phyloP scores from a whole-genome alignment of 2,113 vertebrate genomes.

The Phoxinus phoxinus region DNA sequence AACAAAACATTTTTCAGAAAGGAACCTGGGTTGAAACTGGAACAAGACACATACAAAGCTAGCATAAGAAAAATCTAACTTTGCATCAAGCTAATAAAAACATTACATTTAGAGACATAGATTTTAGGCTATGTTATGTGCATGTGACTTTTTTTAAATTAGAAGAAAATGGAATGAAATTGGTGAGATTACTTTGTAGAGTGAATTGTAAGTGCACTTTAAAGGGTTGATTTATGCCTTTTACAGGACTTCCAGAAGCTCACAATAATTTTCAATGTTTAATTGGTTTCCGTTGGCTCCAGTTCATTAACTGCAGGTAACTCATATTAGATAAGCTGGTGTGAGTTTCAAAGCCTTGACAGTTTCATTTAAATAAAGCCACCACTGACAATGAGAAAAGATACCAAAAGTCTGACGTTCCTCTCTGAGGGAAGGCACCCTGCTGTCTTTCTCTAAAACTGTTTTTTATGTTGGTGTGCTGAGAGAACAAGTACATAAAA shows the following conservation, averaged over 20 bases:
- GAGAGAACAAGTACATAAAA: neutral
- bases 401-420: neutral
- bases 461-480: slow-evolving; percentile 4
- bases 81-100: neutral
- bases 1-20: neutral
- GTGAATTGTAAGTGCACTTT: slow-evolving; percentile 8
- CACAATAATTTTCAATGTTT: slow-evolving; percentile 10
- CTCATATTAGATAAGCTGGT: slow-evolving; percentile 33
- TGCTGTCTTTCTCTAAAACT: slow-evolving; percentile 1
- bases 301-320: slow-evolving; percentile 35
- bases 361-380: slow-evolving; percentile 24
- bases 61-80: neutral
- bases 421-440: neutral
- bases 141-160: neutral
- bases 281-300: slow-evolving; percentile 23
- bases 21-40: neutral
- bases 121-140: neutral
- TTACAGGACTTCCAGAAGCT: neutral
- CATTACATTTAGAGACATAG: neutral
- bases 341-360: slow-evolving; percentile 41
- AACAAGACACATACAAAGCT: neutral
- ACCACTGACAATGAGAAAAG: slow-evolving; percentile 3
- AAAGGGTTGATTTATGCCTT: slow-evolving; percentile 8
- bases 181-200: slow-evolving; percentile 3
- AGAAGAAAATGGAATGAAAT: neutral